Percentiles rank a stretch among this genome's conserved stretches.
Evolutionary conservation across 2,113 vertebrate species (phyloP).

Genomic region (Syngnathus floridae): DNA sequence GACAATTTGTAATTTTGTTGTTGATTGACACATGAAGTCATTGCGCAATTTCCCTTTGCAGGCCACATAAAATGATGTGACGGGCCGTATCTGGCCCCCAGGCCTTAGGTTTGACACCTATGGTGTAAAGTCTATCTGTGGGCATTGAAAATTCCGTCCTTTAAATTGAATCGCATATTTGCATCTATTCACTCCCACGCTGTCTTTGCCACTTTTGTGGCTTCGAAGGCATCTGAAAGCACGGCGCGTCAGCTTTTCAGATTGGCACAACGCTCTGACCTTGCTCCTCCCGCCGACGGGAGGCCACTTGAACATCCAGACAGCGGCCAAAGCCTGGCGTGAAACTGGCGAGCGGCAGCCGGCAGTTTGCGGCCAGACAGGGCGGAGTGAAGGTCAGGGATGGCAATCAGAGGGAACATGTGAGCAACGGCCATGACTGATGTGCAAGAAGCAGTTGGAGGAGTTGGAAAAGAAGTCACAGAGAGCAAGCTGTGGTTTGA

Average conservation of each 20-base stretch:
- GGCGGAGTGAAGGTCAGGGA: conserved; percentile 56
- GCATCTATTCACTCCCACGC: not conserved
- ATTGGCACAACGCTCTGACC: conserved; percentile 44
- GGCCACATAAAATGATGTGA: too few species aligned
- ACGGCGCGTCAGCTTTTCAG: not conserved
- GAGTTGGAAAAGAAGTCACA: not conserved
- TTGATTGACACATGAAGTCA: too few species aligned
- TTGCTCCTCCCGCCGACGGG: conserved; percentile 41
- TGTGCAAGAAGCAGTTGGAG: not conserved
- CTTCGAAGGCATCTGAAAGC: not conserved
- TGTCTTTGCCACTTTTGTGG: not conserved
- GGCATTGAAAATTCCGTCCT: not conserved
- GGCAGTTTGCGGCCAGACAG: conserved; percentile 40
- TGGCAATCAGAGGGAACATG: conserved; percentile 40
- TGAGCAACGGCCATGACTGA: conserved; percentile 21
- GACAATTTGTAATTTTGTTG: too few species aligned
- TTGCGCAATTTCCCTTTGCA: too few species aligned
- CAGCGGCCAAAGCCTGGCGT: conserved; percentile 54
- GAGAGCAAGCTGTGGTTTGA: not conserved
- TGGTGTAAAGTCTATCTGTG: not conserved
- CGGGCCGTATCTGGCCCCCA: too few species aligned
- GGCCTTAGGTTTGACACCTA: too few species aligned
- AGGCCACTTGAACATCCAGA: conserved; percentile 36
- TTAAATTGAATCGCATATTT: not conserved
- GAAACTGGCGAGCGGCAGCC: conserved; percentile 58